Base-by-base conservation (phyloP, 2,113 vertebrate genomes). In the Indri indri region DNA sequence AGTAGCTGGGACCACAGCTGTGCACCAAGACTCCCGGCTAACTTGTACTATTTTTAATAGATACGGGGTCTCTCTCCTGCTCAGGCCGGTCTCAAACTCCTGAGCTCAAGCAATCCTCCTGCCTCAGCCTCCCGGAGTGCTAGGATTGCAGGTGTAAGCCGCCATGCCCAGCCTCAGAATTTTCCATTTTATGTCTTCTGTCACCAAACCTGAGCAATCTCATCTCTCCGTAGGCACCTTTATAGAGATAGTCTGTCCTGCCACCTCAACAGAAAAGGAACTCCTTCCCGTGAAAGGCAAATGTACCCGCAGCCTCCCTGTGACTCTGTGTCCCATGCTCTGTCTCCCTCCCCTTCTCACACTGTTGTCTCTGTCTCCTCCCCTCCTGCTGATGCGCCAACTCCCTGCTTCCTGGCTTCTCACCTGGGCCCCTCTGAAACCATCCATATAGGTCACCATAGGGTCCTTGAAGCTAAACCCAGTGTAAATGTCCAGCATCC, bases 261-360 rank as follows among this genome's bases (percentile, higher is more conserved):
- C 37, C 45, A 42, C 63, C 80, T 96, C 37, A 54, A 57, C 8
- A 76, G 17, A 37, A 77, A 52, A 92, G 7, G 37, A 63, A 23
- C 4, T 34, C 32, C 6, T 3, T 20, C 8, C 23, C 4, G 14
- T 13, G 16, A 47, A 20, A 77, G 25, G n/a, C 8, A 57, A 45
- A 71, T 7, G 3, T 0, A 0, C 23, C 52, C 65, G 42, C n/a
- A 57, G 40, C 9, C 42, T 7, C 13, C 8, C 20, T 2, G 37
- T 6, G 30, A 13, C 45, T 40, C 65, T 0, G 0, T n/a, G 12
- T 68, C 34, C 22, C 4, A 9, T 0, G 34, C 3, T 8, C 50
- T 52, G 42, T 16, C 80, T 45, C 23, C 13, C 32, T 25, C 3
- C 34, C 8, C 54, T 32, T n/a, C 16, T 20, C 5, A 5, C n/a